phyloP scores from a whole-genome alignment of 2,797 vertebrate genomes.

The Sebastes jordani region DNA sequence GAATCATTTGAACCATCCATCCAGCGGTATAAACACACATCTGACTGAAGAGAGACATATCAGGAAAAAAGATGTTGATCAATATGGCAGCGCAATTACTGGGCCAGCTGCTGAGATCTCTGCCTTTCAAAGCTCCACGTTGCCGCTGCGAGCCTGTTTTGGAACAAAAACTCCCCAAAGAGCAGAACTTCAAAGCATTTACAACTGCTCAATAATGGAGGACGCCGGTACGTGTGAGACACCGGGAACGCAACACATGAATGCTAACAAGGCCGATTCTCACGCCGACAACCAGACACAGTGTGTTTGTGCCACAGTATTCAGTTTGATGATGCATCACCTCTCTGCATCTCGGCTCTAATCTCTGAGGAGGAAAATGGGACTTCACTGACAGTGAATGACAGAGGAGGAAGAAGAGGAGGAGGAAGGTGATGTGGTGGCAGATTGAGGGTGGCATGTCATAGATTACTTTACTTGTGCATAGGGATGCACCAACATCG shows the following conservation, averaged over 20 bases:
- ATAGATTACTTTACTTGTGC: neutral
- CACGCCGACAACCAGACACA: neutral
- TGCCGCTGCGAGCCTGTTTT: neutral
- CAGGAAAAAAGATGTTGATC: conserved; percentile 11
- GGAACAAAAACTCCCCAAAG: conserved; percentile 34
- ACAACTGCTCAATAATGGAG: conserved; percentile 49
- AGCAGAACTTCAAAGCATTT: conserved; percentile 49
- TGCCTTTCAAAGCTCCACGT: neutral
- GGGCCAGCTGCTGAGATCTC: neutral
- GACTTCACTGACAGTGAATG: conserved; percentile 5
- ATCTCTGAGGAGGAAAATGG: conserved; percentile 1
- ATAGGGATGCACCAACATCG: too few relatives aligned
- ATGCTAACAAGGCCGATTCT: conserved; percentile 39
- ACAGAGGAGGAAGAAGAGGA: neutral
- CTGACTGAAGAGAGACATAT: neutral
- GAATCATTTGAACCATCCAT: neutral
- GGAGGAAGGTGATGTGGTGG: neutral
- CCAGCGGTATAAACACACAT: neutral
- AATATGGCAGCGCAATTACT: conserved; percentile 7
- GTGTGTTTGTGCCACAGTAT: neutral
- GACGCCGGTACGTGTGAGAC: conserved; percentile 1
- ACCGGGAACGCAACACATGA: conserved; percentile 15
- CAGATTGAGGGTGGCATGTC: neutral
- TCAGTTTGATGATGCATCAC: neutral
- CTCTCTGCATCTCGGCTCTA: neutral